A percentile compares a stretch with the other conserved stretches of the same genome.
These are phyloP conservation scores for Cosmia trapezina DNA, from an alignment of 2,888 invertebrate species.

Conservation along the genomic window DNA sequence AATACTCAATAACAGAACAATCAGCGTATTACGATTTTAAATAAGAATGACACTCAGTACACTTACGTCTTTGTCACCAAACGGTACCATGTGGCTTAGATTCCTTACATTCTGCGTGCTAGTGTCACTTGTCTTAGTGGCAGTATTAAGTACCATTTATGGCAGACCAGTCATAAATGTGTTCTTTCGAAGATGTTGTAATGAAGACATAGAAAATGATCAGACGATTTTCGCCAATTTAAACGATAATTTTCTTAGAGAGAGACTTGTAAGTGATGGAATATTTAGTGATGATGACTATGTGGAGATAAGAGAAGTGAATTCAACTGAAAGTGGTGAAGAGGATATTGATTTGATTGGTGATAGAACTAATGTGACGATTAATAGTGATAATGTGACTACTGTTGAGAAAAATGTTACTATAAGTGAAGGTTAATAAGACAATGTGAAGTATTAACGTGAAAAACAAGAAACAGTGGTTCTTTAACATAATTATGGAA, in stretches of 20 bases:
- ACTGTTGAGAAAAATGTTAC: slow-evolving; percentile 26
- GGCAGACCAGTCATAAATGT: slow-evolving; percentile 80
- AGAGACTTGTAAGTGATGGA: slow-evolving; percentile 77
- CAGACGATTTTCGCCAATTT: slow-evolving; percentile 82
- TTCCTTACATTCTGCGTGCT: slow-evolving; percentile 82
- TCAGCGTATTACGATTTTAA: slow-evolving; percentile 74
- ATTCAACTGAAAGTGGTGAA: slow-evolving; percentile 62
- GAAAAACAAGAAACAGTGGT: slow-evolving; percentile 8
- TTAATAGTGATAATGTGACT: slow-evolving; percentile 27
- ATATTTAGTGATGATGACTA: slow-evolving; percentile 66
- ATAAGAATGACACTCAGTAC: slow-evolving; percentile 65
- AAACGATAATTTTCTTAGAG: slow-evolving; percentile 80
- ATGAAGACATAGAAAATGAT: slow-evolving; percentile 84
- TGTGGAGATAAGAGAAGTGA: slow-evolving; percentile 66
- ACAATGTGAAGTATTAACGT: slow-evolving; percentile 3
- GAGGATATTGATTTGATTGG: slow-evolving; percentile 31
- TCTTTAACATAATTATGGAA: background rate
- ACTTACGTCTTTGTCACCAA: slow-evolving; percentile 44
- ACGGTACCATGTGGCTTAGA: slow-evolving; percentile 81
- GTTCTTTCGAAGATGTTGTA: slow-evolving; percentile 82
- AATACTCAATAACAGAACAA: slow-evolving; percentile 68
- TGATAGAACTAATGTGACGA: slow-evolving; percentile 17
- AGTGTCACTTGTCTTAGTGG: slow-evolving; percentile 79
- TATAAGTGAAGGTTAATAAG: slow-evolving; percentile 31
- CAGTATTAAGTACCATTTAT: slow-evolving; percentile 81